Base-by-base conservation (phyloP, 2,113 vertebrate species). In the Caranx ignobilis region DNA sequence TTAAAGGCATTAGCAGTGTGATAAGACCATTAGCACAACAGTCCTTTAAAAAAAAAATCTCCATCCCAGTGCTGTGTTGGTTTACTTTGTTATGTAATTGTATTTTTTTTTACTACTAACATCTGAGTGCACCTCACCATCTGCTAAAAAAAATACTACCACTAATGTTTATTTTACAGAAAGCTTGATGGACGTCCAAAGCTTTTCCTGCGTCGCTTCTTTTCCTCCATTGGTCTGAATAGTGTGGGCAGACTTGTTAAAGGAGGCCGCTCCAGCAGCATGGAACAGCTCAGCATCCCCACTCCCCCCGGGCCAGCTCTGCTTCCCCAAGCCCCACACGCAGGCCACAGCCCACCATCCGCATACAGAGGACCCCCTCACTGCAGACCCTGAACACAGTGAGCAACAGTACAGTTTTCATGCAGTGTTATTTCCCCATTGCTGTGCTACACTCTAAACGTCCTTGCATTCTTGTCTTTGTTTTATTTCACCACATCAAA, bases 311-410 rank as follows among this genome's bases (percentile, higher is more conserved):
- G 6, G 75, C 77, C 66, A 87, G 80, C 35, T 68, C 88, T 0
- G 50, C 91, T 19, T 94, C 94, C 56, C 89, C 92, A 5, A 92
- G 92, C 80, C 90, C 91, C 15, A 92, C 92, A 6, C 3, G 82
- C 5, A 12, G 88, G 83, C 1, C n/a, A n/a, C 79, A 85, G 75
- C 79, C 87, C 0, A 31, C 50, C 39, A 81, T 71, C 0, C 70
- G 67, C 45, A 84, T 96, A 84, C 97, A 95, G 94, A 97, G 96
- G 79, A 95, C 96, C 0, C 97, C 98, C 0, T 99, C 98, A 0
- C 87, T 98, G 79, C 98, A 99, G 78, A 95, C 95, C n/a, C 92
- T 99, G 65, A 84, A 83, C 54, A 95, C 94, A 91, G 98, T 99
- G 83, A 97, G 96, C 75, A 43, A 67, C 10, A 62, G 1, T 9